Evolutionary conservation across 1,140 invertebrate species (phyloP).

Genomic region (Megalopta genalis): DNA sequence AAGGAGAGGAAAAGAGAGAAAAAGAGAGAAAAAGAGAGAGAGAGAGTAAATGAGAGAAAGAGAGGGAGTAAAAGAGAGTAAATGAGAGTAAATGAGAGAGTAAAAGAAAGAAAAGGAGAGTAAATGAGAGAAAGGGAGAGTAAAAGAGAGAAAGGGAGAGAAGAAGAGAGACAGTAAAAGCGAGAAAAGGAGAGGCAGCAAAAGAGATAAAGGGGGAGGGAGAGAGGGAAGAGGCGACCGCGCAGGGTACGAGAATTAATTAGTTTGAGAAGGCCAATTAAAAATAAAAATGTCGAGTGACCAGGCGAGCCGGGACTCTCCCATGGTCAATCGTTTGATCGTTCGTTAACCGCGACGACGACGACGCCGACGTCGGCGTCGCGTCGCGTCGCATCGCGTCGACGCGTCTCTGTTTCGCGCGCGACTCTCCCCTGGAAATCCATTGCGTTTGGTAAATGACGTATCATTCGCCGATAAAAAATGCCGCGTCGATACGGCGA

Average conservation of each 20-base stretch:
- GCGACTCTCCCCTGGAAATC: conserved; percentile 4
- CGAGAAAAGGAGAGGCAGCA: not conserved
- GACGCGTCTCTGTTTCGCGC: not conserved
- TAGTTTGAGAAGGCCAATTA: conserved; percentile 62
- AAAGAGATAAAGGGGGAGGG: too few relatives aligned
- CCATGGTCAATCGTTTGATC: conserved; percentile 34
- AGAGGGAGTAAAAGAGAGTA: too few relatives aligned
- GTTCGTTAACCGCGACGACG: conserved; percentile 31
- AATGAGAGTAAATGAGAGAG: too few relatives aligned
- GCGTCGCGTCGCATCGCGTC: conserved; percentile 5
- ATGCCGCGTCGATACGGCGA: not conserved
- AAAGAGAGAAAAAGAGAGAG: too few relatives aligned
- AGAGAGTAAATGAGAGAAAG: too few relatives aligned
- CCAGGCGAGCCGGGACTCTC: not conserved
- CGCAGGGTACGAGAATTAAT: conserved; percentile 50
- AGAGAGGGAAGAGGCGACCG: too few relatives aligned
- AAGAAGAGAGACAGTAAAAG: too few relatives aligned
- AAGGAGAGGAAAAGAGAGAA: too few relatives aligned
- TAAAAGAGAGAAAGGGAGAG: too few relatives aligned
- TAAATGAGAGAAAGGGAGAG: too few relatives aligned
- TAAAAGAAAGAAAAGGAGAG: too few relatives aligned
- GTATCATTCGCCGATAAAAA: conserved; percentile 24
- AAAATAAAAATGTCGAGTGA: conserved; percentile 56
- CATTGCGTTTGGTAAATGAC: conserved; percentile 11
- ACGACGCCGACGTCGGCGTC: not conserved